Base-by-base conservation (phyloP, 2,113 vertebrate species). In the Pluvianellus socialis region DNA sequence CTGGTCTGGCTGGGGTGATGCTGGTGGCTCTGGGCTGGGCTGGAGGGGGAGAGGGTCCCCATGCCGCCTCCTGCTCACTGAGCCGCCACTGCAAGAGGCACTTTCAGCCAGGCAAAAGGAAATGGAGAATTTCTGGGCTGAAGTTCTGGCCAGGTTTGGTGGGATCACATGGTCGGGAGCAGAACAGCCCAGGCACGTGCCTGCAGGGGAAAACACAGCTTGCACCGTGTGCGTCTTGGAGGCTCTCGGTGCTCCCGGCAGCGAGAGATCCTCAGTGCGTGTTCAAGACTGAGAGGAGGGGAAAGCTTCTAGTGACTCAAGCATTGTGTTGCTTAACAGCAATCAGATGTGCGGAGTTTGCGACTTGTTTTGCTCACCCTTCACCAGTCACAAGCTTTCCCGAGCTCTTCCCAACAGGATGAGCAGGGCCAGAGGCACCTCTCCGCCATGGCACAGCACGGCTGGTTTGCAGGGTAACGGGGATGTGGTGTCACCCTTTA, bases 1-100 rank as follows among this genome's bases (percentile, higher is more conserved):
- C 66, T 59, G 63, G 10, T 20, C 7, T 13, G 23, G 5, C 42
- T 76, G 82, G 32, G 33, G 15, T 49, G 85, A 4, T 32, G 7
- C 90, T 63, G 59, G 44, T 55, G 82, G 27, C 33, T 11, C 52
- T 5, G 28, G n/a, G 32, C 56, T 75, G 32, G n/a, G 32, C 56
- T 75, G 79, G 67, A n/a, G 27, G 32, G 7, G 2, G 11, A 45
- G 58, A 30, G 5, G 20, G 18, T 38, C 53, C 32, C 15, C 9
- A 6, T 0, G 1, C n/a, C 1, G 0, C 23, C 65, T 56, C 26
- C 58, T 21, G 40, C 56, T 80, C 2, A 0, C 44, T 33, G 70
- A 67, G 44, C 44, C 52, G 79, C 66, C 4, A 2, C 72, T 40
- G 23, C 24, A 38, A 42, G 35, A 82, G 33, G 52, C 30, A 24